Evolutionary conservation across 1,140 invertebrate species (phyloP), one percentile per base, ranked within the genome.

Genomic region (Bombus superbus): DNA sequence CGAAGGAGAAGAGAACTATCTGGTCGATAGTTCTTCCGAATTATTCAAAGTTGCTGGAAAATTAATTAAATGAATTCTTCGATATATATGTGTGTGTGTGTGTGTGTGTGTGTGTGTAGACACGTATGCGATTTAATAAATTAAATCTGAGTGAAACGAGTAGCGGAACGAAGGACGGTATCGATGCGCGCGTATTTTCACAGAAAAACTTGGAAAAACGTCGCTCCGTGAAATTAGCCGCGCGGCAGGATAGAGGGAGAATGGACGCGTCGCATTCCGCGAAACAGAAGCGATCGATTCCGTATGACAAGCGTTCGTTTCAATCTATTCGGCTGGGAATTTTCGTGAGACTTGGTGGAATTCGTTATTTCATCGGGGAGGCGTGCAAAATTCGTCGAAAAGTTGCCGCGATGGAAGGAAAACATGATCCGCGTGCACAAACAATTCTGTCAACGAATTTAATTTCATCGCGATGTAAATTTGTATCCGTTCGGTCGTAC

Each of bases 371-470:
- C 53, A 71, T 15, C 64, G 15, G 66, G 18, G 25, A 57, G 18
- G 64, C 82, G n/a, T 47, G 47, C n/a, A 68, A 73, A 85, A 80
- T 80, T 85, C 68, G 42, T 44, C 28, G 77, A 53, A 62, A 80
- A 59, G 76, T 72, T 35, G 22, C 32, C 22, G 11, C 44, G 42
- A 64, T 80, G 68, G 57, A 85, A 85, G 76, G 42, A 80, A 85
- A 80, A 73, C 83, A 85, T 71, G 83, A 78, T 80, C 47, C 44
- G 68, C 53, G 77, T 59, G 77, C 59, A n/a, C 83, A 80, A 85
- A 85, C 77, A 85, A 85, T 80, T 64, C 77, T 85, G 83, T 85
- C 83, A 80, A 80, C 83, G 83, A 80, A 71, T 85, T 85, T 85
- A 62, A 85, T 85, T 85, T 80, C 77, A 35, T 57, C 68, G 77